phyloP scores from a whole-genome alignment of 2,113 vertebrate genomes.

The Podocnemis expansa region DNA sequence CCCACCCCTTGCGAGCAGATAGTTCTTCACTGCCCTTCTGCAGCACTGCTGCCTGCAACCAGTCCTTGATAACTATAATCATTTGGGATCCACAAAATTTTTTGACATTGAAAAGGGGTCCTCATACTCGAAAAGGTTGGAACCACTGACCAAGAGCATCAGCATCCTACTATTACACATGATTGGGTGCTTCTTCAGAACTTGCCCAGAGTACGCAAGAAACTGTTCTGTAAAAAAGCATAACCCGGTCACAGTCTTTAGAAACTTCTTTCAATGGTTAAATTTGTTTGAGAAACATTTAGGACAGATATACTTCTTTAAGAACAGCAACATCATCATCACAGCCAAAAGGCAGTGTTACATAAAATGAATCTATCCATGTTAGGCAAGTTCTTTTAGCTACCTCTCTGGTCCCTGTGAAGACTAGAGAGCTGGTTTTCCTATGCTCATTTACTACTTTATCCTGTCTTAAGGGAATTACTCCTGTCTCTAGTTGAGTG shows the following conservation, averaged over 20 bases:
- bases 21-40: too few species aligned
- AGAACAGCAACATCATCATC: background rate
- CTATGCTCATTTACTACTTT: background rate
- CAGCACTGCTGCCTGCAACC: too few species aligned
- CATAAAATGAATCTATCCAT: background rate
- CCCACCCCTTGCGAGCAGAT: too few species aligned
- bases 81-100: too few species aligned
- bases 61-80: too few species aligned
- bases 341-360: background rate
- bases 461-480: background rate
- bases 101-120: too few species aligned
- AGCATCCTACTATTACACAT: accelerated
- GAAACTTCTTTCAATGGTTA: background rate
- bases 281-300: background rate
- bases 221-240: background rate
- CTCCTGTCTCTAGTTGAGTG: background rate
- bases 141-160: background rate
- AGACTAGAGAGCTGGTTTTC: background rate
- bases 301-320: background rate
- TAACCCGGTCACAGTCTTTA: background rate
- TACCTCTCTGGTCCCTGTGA: background rate
- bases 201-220: background rate
- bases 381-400: background rate
- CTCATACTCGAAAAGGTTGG: too few species aligned
- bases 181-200: background rate